Evolutionary conservation across 1,140 invertebrate genomes (phyloP), one percentile per base, ranked within the genome.

Genomic region (Centruroides sculpturatus): DNA sequence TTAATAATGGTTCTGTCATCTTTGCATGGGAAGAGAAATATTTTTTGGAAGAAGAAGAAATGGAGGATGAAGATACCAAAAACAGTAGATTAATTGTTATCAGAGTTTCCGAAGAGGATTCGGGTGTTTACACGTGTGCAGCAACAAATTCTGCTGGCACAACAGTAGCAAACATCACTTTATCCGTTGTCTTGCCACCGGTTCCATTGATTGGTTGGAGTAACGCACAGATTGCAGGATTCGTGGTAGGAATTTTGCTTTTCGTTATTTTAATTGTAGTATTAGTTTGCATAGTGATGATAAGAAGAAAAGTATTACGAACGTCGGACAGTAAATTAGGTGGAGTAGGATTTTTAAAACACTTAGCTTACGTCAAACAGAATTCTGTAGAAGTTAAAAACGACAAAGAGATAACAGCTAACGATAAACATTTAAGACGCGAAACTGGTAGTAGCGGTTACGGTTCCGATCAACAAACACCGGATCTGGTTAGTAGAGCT

Each of bases 131-230:
- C 70, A 80, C 79, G 8, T 89, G 86, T 69, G 77, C 79, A 34
- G 85, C 85, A 1, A 84, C 86, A 70, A 89, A 87, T 70, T 80
- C 82, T 72, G 86, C 86, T 8, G 86, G 86, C 0, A 80, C 79
- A 66, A 81, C 80, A 2, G 81, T 85, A 71, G 81, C 82, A 47
- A 81, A 81, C 66, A 81, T 88, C 34, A 84, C 80, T 50, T 74
- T 89, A 60, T 76, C 79, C 3, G 80, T 89, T 47, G 48, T 66
- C n/a, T 79, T 81, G 13, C 77, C 79, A 13, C 71, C 73, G 10
- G 60, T 51, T 50, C 57, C 56, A 12, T 51, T 7, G 70, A 72
- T 10, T 68, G 73, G 10, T 71, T 78, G 63, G 72, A 59, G 47
- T n/a, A 63, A 64, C n/a, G 69, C 63, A 5, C 69, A 74, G 9